phyloP scores from a whole-genome alignment of 1,140 invertebrate species.

The Brachionus angularis region DNA sequence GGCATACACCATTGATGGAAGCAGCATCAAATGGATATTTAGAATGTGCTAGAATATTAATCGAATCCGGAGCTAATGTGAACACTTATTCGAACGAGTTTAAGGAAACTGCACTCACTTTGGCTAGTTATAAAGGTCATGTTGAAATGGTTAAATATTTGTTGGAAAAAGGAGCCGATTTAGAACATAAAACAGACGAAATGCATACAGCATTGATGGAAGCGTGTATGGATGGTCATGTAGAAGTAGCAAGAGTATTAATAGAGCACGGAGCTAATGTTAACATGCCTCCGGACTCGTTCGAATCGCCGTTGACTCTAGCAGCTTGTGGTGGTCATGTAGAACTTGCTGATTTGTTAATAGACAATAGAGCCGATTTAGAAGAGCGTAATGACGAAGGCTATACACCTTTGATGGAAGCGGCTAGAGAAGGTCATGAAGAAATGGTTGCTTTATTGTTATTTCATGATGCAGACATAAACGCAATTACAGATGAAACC shows the following conservation, averaged over 20 bases:
- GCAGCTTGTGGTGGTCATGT: constrained; percentile 97
- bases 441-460: constrained; percentile 92
- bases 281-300: constrained; percentile 69
- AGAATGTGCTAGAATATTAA: constrained; percentile 67
- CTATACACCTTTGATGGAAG: constrained; percentile 94
- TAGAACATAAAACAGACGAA: constrained; percentile 87
- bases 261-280: constrained; percentile 74
- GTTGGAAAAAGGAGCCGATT: constrained; percentile 57
- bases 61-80: constrained; percentile 63
- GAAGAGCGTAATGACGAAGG: constrained; percentile 99
- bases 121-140: constrained; percentile 84
- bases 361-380: constrained; percentile 94
- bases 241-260: constrained; percentile 60
- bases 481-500: constrained; percentile 92
- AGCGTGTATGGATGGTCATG: constrained; percentile 97
- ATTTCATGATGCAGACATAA: constrained; percentile 90
- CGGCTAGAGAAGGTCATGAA: constrained; percentile 92
- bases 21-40: constrained; percentile 90
- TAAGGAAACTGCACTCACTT: constrained; percentile 76
- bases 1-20: constrained; percentile 97
- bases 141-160: constrained; percentile 66
- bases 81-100: constrained; percentile 98
- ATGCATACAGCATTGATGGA: constrained; percentile 99
- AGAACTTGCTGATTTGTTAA: constrained; percentile 81
- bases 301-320: constrained; percentile 93